phyloP scores from a whole-genome alignment of 1,140 invertebrate species.

The Leptopilina boulardi region DNA sequence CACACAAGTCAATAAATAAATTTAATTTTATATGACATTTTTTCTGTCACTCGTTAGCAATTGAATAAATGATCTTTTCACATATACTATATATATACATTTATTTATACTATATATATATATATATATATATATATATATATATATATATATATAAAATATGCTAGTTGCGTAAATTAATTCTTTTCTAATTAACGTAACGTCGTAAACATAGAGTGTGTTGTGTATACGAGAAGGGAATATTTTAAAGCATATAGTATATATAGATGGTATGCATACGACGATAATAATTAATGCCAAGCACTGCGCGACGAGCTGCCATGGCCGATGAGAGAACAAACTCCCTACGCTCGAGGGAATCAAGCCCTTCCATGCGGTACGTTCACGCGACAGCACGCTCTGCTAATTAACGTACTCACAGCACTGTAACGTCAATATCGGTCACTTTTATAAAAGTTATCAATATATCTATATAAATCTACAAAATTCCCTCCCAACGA shows the following conservation, averaged over 20 bases:
- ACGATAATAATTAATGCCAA: slow-evolving; percentile 22
- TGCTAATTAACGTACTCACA: slow-evolving; percentile 31
- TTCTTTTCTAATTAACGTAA: slow-evolving; percentile 32
- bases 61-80: slow-evolving; percentile 26
- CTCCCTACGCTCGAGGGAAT: slow-evolving; percentile 29
- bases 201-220: background rate
- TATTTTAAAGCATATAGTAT: slow-evolving; percentile 13
- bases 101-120: too few species aligned
- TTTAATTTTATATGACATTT: background rate
- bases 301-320: slow-evolving; percentile 23
- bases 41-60: background rate
- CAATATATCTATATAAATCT: too few species aligned
- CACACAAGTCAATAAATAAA: background rate
- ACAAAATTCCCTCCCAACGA: too few species aligned
- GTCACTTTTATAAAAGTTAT: too few species aligned
- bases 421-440: slow-evolving; percentile 8
- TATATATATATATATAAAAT: too few species aligned
- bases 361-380: slow-evolving; percentile 25
- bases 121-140: too few species aligned
- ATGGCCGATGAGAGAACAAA: slow-evolving; percentile 22
- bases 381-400: slow-evolving; percentile 29
- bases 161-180: slow-evolving; percentile 10
- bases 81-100: too few species aligned
- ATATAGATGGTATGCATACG: slow-evolving; percentile 31
- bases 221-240: slow-evolving; percentile 1